phyloP scores from a whole-genome alignment of 1,140 invertebrate species.

The Ips typographus region DNA sequence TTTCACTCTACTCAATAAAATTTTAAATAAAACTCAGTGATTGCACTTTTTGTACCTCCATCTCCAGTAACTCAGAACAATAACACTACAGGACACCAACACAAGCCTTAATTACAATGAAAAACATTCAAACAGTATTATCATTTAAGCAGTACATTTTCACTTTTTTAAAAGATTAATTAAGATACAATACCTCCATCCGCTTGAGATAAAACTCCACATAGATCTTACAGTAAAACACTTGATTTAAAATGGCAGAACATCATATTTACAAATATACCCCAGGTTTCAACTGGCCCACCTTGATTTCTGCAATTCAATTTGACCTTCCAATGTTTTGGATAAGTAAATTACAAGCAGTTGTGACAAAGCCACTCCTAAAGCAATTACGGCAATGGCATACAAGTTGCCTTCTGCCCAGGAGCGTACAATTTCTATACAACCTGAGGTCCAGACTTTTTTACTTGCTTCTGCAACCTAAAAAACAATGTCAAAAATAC shows the following conservation, averaged over 20 bases:
- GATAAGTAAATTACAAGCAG: conserved; percentile 87
- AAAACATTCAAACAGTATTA: too few relatives aligned
- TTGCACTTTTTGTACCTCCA: too few relatives aligned
- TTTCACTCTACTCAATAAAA: too few relatives aligned
- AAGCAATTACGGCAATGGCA: conserved; percentile 79
- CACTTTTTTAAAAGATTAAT: too few relatives aligned
- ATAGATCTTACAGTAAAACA: background rate
- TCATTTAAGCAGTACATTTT: too few relatives aligned
- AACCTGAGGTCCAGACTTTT: conserved; percentile 86
- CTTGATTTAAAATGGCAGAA: conserved; percentile 43
- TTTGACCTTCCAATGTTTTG: conserved; percentile 88
- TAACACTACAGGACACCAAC: too few relatives aligned
- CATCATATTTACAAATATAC: conserved; percentile 48
- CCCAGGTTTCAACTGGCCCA: conserved; percentile 66
- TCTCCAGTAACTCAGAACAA: too few relatives aligned
- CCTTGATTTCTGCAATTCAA: conserved; percentile 81
- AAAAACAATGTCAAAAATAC: conserved; percentile 17
- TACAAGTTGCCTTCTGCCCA: conserved; percentile 86
- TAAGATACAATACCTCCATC: too few relatives aligned
- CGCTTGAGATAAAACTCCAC: too few relatives aligned
- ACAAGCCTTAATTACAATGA: too few relatives aligned
- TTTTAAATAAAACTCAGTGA: too few relatives aligned
- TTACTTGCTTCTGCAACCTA: conserved; percentile 80
- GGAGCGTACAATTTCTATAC: conserved; percentile 81
- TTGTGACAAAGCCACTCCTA: conserved; percentile 80